Conservation (phyloP, 1,140 invertebrate species). For the Pseudoatta argentina region DNA sequence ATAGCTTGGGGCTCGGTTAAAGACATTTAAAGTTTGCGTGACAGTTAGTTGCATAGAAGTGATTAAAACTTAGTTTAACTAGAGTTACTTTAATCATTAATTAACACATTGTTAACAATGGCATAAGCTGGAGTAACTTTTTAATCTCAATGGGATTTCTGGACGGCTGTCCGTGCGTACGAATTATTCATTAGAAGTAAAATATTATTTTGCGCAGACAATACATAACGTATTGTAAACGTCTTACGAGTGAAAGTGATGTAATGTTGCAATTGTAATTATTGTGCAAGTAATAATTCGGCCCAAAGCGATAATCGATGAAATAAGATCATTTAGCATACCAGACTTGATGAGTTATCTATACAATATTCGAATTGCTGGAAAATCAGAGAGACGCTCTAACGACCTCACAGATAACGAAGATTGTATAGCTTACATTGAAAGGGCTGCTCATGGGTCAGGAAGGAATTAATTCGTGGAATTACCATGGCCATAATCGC, state of each 20-base stretch:
- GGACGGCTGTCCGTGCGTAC: not conserved
- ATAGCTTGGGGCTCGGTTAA: slow-evolving; percentile 33
- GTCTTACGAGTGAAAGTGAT: not conserved
- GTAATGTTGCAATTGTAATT: not conserved
- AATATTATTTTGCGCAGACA: not conserved
- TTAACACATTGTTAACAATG: slow-evolving; percentile 63
- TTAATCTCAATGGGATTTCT: slow-evolving; percentile 43
- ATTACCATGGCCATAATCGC: slow-evolving; percentile 74
- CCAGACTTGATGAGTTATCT: not conserved
- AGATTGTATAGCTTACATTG: slow-evolving; percentile 25
- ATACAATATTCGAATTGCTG: slow-evolving; percentile 7
- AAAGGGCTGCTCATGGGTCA: slow-evolving; percentile 36
- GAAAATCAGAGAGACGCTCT: slow-evolving; percentile 6
- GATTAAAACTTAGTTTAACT: slow-evolving; percentile 64
- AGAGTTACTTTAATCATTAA: slow-evolving; percentile 63
- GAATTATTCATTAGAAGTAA: slow-evolving; percentile 29
- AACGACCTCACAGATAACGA: slow-evolving; percentile 16
- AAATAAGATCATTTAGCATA: slow-evolving; percentile 1
- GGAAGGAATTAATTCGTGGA: slow-evolving; percentile 72
- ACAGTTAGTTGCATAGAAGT: slow-evolving; percentile 47
- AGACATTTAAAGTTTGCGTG: slow-evolving; percentile 57
- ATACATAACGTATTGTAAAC: not conserved
- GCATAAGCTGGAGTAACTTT: slow-evolving; percentile 48
- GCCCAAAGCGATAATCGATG: not conserved
- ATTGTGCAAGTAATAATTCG: not conserved